Evolutionary conservation across 2,888 invertebrate genomes (phyloP), one percentile per base, ranked within the genome.

Genomic region (Drosophila meridionalis): DNA sequence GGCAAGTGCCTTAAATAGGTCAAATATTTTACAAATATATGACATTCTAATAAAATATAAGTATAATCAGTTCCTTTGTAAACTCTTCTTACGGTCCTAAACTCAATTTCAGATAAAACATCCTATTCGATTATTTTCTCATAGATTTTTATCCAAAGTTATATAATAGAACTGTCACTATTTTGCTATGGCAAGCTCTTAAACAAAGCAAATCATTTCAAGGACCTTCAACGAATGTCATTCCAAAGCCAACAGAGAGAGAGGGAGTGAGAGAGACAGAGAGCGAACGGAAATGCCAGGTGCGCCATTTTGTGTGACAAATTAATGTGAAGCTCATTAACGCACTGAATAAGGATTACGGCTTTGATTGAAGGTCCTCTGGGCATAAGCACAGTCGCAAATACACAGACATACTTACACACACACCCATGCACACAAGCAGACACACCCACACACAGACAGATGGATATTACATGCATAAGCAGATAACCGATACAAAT

Each of bases 271-370:
- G 48, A 32, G n/a, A 50, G 30, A 32, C 11, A 45, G 56, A 47
- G 28, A n/a, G 32, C 9, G 12, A 45, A 43, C 32, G 57, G 57
- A 65, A 74, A 82, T 78, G 83, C 78, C 89, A 84, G 89, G 83
- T 88, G 89, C 87, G 83, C 73, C 87, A 78, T 73, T 76, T 78
- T 80, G 65, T 78, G 82, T 81, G 89, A 84, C 84, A 84, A 87
- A 89, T 84, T 84, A 84, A 84, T 84, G 84, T 83, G 87, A 69
- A 84, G 84, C 86, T 90, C 89, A 89, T 89, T 89, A 90, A 81
- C 82, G 87, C 79, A 88, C 87, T 91, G 90, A 91, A 88, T 86
- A 88, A 87, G 90, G 89, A 90, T 89, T 89, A 90, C 77, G 77
- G 59, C 72, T 90, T 84, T 90, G 90, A 91, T 89, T 84, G 90